Conservation (phyloP, 1,140 invertebrate genomes). For the Ceratina australensis region DNA sequence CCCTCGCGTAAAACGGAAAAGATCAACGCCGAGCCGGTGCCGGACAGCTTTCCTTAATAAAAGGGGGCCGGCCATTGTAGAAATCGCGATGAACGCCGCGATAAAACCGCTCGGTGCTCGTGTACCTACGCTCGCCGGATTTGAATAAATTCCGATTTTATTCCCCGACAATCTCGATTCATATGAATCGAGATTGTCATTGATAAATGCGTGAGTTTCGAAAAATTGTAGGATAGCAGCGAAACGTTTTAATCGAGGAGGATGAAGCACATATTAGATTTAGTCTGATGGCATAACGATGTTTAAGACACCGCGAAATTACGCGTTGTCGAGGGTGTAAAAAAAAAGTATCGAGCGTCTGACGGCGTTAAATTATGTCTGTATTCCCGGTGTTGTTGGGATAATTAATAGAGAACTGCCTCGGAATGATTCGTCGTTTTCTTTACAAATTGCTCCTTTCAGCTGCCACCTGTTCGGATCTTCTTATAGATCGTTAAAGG, state of each 20-base stretch:
- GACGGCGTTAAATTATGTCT: conserved; percentile 7
- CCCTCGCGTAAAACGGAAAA: conserved; percentile 25
- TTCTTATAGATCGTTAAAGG: neutral
- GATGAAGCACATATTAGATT: no score
- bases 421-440: conserved; percentile 13
- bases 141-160: conserved; percentile 20
- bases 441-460: conserved; percentile 14
- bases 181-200: no score
- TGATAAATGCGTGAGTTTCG: no score
- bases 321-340: no score
- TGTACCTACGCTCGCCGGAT: conserved; percentile 2
- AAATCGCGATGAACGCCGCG: conserved; percentile 27
- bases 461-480: conserved; percentile 2
- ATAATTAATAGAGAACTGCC: conserved; percentile 17
- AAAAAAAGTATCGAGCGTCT: no score
- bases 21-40: neutral
- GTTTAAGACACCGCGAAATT: no score
- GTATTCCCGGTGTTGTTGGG: neutral
- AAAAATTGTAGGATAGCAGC: no score
- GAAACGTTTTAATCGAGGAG: no score
- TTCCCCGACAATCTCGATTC: no score
- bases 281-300: no score
- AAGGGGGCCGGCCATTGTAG: conserved; percentile 28
- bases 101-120: neutral
- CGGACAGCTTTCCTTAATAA: conserved; percentile 28